Evolutionary conservation across 2,797 vertebrate genomes (phyloP).

Genomic region (Gouania willdenowi): DNA sequence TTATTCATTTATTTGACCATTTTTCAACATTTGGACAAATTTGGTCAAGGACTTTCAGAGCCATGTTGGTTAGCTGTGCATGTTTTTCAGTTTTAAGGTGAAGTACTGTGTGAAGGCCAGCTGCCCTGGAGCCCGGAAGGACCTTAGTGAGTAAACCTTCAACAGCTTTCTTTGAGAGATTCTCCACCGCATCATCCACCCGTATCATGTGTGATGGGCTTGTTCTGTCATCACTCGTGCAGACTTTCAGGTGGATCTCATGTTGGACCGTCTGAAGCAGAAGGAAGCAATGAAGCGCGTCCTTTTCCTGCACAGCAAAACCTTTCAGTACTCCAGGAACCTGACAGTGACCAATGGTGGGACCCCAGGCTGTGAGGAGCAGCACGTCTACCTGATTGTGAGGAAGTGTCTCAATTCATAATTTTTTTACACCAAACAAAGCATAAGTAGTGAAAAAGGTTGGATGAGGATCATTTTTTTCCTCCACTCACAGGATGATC

Average conservation of each 20-base stretch:
- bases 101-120: constrained; percentile 89
- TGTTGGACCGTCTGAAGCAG: constrained; percentile 92
- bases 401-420: constrained; percentile 22
- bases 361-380: constrained; percentile 83
- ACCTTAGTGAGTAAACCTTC: constrained; percentile 78
- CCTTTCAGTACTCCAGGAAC: constrained; percentile 83
- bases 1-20: no score
- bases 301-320: constrained; percentile 81
- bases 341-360: constrained; percentile 79
- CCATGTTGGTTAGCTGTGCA: background rate
- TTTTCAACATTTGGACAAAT: no score
- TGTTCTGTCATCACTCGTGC: constrained; percentile 18
- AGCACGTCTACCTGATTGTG: constrained; percentile 85
- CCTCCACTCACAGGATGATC: constrained; percentile 79
- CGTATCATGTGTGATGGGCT: no score
- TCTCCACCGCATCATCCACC: no score
- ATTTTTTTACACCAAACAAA: no score
- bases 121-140: constrained; percentile 74
- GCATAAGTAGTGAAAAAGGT: no score
- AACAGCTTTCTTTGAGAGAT: no score
- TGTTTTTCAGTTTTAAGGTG: constrained; percentile 81
- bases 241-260: constrained; percentile 89
- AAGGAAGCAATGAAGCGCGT: constrained; percentile 90
- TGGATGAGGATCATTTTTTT: background rate
- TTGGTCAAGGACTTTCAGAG: no score